A percentile compares a stretch with the other conserved stretches of the same genome.
These are phyloP conservation scores for Atethmia centrago DNA, from an alignment of 2,888 invertebrate species.

Conservation along the genomic window DNA sequence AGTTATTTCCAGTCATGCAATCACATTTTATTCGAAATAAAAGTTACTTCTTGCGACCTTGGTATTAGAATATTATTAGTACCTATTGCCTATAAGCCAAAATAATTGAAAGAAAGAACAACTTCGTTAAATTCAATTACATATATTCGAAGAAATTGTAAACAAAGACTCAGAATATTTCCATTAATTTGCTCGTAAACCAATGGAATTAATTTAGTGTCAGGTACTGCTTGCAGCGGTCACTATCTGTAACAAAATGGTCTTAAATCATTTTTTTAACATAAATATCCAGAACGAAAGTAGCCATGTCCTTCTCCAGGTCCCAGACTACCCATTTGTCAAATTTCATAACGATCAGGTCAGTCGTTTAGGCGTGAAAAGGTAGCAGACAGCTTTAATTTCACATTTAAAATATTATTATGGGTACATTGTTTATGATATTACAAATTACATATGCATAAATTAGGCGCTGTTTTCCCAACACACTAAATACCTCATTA, in stretches of 20 bases:
- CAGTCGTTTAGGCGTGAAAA: not conserved
- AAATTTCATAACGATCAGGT: not conserved
- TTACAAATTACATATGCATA: not conserved
- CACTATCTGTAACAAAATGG: not conserved
- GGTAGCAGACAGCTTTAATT: not conserved
- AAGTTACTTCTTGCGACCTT: not conserved
- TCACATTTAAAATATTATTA: not conserved
- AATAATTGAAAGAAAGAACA: not conserved
- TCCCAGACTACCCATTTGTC: not conserved
- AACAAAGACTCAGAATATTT: not conserved
- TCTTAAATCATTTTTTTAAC: not conserved
- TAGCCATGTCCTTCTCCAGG: not conserved
- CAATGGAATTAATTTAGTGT: not conserved
- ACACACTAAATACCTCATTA: not conserved
- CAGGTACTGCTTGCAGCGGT: not conserved
- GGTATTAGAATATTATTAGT: not conserved
- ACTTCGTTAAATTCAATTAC: too few relatives aligned
- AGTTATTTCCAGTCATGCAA: conserved; percentile 22
- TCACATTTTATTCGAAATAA: not conserved
- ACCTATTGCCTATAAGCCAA: not conserved
- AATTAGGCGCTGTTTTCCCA: not conserved
- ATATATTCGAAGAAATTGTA: not conserved
- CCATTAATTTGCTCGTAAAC: not conserved
- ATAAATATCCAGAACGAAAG: too few relatives aligned
- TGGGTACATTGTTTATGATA: not conserved